Evolutionary conservation across 2,113 vertebrate species (phyloP), one percentile per base, ranked within the genome.

Genomic region (Tretioscincus oriximinensis): DNA sequence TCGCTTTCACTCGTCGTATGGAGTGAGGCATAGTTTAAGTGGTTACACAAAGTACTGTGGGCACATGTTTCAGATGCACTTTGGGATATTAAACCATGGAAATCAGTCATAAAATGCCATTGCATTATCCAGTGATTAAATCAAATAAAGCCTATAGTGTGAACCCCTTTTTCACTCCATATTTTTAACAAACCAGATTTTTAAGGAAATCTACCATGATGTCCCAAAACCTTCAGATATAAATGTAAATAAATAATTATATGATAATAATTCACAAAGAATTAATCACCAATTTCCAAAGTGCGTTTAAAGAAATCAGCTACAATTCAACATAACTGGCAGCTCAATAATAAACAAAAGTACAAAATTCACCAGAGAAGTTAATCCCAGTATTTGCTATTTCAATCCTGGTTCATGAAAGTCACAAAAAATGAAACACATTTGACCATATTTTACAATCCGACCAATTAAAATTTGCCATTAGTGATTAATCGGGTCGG

Each of bases 381-480:
- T 45, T 7, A 47, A 51, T 73, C 29, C 73, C 28, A 11, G 26
- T 12, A 41, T 60, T 81, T 4, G 5, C 71, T 41, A 2, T 47
- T 60, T 41, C 65, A 69, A 18, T 68, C 72, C 49, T 16, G 28
- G 28, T 28, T 18, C 31, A 67, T 35, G 51, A 29, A 61, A 28
- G 51, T 68, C 8, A 7, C 49, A 76, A 18, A 12, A 35, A 12
- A 28, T 20, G 54, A 20, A 47, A 70, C 21, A 21, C 22, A 22
- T 69, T 26, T 31, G 70, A 11, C 26, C 22, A 24, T 58, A 74
- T n/a, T 6, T 69, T 21, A 7, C 54, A 69, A 35, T 11, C n/a
- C 29, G 26, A 76, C 35, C 73, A 76, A 76, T 81, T 69, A 61
- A 69, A 81, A 61, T 81, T 67, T 58, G 26, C 51, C n/a, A 11